Evolutionary conservation across 1,140 invertebrate species (phyloP).

Genomic region (Zaprionus vittiger): DNA sequence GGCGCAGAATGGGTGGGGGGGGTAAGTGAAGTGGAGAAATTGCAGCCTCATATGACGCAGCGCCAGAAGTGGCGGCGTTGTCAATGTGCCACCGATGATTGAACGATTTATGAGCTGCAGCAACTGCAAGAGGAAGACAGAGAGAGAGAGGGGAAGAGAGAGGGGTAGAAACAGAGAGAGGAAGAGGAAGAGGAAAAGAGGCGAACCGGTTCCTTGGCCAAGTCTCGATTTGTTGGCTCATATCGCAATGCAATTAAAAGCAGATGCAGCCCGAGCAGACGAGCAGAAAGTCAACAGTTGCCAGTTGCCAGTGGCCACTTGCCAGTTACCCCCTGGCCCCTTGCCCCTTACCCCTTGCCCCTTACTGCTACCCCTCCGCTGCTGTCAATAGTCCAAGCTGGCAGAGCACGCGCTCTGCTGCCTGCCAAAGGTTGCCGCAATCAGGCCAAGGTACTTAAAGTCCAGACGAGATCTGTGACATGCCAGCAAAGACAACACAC

Average conservation of each 20-base stretch:
- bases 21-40: constrained; percentile 7
- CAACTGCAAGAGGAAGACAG: constrained; percentile 19
- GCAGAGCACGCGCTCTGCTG: background rate
- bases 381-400: background rate
- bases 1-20: background rate
- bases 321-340: constrained; percentile 1
- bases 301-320: constrained; percentile 3
- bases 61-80: constrained; percentile 52
- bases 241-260: constrained; percentile 70
- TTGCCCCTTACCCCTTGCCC: background rate
- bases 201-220: constrained; percentile 50
- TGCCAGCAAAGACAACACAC: constrained; percentile 8
- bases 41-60: constrained; percentile 44
- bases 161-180: background rate
- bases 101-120: constrained; percentile 71
- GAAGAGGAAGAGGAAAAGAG: background rate
- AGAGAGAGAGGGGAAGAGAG: too few relatives aligned
- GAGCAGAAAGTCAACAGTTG: constrained; percentile 12
- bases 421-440: constrained; percentile 16
- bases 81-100: constrained; percentile 74
- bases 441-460: constrained; percentile 43
- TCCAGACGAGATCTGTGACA: constrained; percentile 9
- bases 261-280: constrained; percentile 44
- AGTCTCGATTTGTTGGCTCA: constrained; percentile 59
- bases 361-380: background rate